Evolutionary conservation across 1,140 invertebrate species (phyloP).

Genomic region (Laupala kohalensis): DNA sequence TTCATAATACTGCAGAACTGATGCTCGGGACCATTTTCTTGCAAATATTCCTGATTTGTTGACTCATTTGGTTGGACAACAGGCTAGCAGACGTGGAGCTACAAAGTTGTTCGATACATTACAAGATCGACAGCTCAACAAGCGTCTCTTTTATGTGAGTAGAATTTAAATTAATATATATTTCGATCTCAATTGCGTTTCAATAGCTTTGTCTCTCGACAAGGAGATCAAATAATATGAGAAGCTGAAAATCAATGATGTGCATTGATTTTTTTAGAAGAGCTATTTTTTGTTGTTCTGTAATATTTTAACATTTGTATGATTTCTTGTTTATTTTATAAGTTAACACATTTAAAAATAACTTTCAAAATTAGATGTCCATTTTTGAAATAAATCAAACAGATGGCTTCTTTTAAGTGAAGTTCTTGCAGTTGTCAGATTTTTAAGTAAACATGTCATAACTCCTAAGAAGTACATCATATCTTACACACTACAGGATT

Average conservation of each 20-base stretch:
- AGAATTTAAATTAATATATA: conserved; percentile 3
- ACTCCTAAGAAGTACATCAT: neutral
- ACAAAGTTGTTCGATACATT: conserved; percentile 77
- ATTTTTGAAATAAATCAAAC: neutral
- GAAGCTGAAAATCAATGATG: neutral
- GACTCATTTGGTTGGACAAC: conserved; percentile 69
- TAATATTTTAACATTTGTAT: neutral
- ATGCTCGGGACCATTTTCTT: conserved; percentile 50
- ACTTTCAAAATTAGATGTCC: neutral
- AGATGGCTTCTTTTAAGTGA: neutral
- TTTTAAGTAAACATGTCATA: neutral
- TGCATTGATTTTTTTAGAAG: neutral
- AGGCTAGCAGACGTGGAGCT: conserved; percentile 66
- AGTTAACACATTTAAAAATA: neutral
- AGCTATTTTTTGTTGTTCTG: neutral
- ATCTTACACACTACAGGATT: neutral
- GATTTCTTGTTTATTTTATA: neutral
- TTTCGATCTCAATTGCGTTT: neutral
- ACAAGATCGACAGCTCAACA: conserved; percentile 75
- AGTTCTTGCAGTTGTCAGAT: too few species aligned
- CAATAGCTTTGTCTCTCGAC: too few species aligned
- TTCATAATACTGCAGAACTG: conserved; percentile 26
- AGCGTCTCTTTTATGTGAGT: conserved; percentile 84
- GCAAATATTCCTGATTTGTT: conserved; percentile 66
- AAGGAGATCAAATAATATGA: too few species aligned